Evolutionary conservation across 1,140 invertebrate genomes (phyloP).

Genomic region (Andricus grossulariae): DNA sequence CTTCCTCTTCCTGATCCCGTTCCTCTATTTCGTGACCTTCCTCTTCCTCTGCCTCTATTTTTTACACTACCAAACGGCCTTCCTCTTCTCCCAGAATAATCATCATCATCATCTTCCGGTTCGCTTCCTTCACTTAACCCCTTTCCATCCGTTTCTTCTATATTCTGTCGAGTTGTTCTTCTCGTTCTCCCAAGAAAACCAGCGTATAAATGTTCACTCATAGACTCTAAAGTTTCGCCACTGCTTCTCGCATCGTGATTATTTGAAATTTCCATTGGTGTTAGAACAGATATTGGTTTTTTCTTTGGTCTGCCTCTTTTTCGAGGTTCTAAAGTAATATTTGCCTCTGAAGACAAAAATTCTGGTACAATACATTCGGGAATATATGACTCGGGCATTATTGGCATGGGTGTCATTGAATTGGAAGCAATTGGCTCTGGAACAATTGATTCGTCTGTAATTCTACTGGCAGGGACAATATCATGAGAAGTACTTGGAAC

Average conservation of each 20-base stretch:
- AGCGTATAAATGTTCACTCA: slow-evolving; percentile 15
- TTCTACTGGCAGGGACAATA: too few species aligned
- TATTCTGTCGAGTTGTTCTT: slow-evolving; percentile 31
- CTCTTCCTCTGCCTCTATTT: slow-evolving; percentile 28
- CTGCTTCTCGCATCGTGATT: background rate
- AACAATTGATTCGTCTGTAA: background rate
- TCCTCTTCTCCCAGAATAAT: slow-evolving; percentile 35
- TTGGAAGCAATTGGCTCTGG: background rate
- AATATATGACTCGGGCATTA: background rate
- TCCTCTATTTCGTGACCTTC: slow-evolving; percentile 33
- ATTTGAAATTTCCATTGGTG: slow-evolving; percentile 9
- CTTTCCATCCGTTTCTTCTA: slow-evolving; percentile 12
- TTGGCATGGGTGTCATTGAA: background rate
- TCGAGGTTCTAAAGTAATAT: slow-evolving; percentile 23
- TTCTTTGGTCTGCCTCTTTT: slow-evolving; percentile 38
- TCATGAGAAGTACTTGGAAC: too few species aligned
- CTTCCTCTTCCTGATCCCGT: slow-evolving; percentile 32
- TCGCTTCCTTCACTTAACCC: slow-evolving; percentile 27
- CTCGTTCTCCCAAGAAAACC: slow-evolving; percentile 31
- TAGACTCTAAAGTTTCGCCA: background rate
- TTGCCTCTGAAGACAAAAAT: background rate
- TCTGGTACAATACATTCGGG: slow-evolving; percentile 7
- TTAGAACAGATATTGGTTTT: slow-evolving; percentile 7
- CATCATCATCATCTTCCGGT: slow-evolving; percentile 11
- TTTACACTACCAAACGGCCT: slow-evolving; percentile 32